Evolutionary conservation across 2,888 invertebrate genomes (phyloP), one percentile per base, ranked within the genome.

Genomic region (Branchipolynoe longqiensis): DNA sequence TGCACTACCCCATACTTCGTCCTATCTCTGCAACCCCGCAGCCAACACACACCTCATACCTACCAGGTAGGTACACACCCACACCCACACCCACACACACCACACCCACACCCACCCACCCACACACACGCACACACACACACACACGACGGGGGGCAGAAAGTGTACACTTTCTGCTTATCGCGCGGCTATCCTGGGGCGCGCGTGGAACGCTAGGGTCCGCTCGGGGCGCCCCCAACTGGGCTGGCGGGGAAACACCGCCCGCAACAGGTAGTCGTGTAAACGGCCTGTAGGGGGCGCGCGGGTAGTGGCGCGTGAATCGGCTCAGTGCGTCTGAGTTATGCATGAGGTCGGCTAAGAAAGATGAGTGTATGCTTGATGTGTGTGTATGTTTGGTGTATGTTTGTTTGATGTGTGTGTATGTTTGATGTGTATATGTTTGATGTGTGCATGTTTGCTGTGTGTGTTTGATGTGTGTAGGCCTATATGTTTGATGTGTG

Each of bases 251-350:
- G 62, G 6, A 62, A 3, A 31, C 62, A 1, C n/a, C 25, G 31
- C 31, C 69, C 18, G 69, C 69, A 69, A 69, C 69, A 69, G 69
- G 69, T 69, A 69, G 36, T 36, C 14, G 12, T 31, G 69, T 0
- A 22, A 36, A 36, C 12, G 69, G n/a, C 38, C 69, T 14, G 14
- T 4, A 36, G 69, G 69, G 38, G 6, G 22, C 0, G 62, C 18
- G 36, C 8, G 69, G 69, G 36, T 69, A 69, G 18, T 36, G 69
- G 69, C n/a, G 69, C 22, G 69, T 69, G 25, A 69, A 69, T 12
- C 8, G 48, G n/a, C n/a, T 4, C 25, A 25, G 28, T 31, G 31
- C 48, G 48, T 18, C 18, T 62, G 1, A 62, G 25, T 62, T 62
- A 62, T 62, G 62, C 31, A 62, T 62, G 62, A n/a, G 31, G 1